These are phyloP conservation scores for Amorpha juglandis DNA, from an alignment of 2,888 invertebrate genomes.

Conservation along the genomic window DNA sequence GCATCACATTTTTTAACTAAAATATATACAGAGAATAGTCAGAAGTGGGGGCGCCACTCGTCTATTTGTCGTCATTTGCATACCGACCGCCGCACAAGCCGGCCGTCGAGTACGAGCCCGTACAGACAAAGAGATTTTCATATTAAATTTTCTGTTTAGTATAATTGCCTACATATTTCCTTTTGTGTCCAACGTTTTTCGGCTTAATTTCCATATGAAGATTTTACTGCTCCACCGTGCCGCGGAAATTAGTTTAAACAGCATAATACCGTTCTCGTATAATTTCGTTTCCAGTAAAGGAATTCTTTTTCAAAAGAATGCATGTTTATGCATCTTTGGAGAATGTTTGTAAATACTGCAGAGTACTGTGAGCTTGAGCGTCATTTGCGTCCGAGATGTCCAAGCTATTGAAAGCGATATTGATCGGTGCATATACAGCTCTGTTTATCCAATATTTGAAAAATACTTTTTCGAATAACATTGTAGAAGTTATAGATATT, in stretches of 20 bases:
- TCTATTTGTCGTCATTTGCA: conserved; percentile 72
- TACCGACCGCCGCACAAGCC: conserved; percentile 52
- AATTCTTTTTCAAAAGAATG: conserved; percentile 23
- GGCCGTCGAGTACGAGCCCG: conserved; percentile 45
- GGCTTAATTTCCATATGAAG: conserved; percentile 59
- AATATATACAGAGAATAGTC: conserved; percentile 39
- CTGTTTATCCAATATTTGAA: conserved; percentile 54
- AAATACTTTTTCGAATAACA: conserved; percentile 38
- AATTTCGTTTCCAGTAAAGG: conserved; percentile 32
- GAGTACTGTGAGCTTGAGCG: neutral
- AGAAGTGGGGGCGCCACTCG: conserved; percentile 51
- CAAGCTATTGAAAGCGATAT: conserved; percentile 51
- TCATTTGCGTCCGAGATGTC: conserved; percentile 51
- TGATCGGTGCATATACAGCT: conserved; percentile 50
- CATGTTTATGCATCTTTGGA: conserved; percentile 31
- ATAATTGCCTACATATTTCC: conserved; percentile 71
- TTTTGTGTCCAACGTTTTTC: conserved; percentile 50
- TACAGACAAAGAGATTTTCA: conserved; percentile 70
- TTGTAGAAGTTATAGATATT: conserved; percentile 51
- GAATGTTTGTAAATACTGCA: conserved; percentile 4
- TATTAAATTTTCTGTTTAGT: conserved; percentile 77
- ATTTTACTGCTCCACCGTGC: conserved; percentile 27
- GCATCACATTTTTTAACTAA: conserved; percentile 41
- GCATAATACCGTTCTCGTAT: conserved; percentile 31
- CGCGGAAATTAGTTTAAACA: conserved; percentile 21